phyloP scores from a whole-genome alignment of 2,113 vertebrate species.

The Neotoma lepida region DNA sequence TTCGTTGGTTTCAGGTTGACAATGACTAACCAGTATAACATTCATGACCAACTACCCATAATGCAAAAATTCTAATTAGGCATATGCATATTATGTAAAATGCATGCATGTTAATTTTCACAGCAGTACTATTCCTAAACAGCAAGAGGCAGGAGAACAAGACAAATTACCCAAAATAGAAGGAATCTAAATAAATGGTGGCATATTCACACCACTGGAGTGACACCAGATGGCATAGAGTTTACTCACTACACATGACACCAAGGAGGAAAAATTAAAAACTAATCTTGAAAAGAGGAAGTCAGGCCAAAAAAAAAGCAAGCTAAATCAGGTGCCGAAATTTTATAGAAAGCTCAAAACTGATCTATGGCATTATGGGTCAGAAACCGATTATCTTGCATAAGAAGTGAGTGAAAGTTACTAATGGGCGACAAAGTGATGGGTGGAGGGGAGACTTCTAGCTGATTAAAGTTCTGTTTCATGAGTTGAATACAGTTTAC shows the following conservation, averaged over 20 bases:
- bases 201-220: neutral
- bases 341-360: slow-evolving; percentile 11
- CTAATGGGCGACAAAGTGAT: neutral
- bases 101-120: neutral
- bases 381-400: neutral
- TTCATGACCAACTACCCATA: neutral
- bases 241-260: neutral
- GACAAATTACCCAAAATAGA: neutral
- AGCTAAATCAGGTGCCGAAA: neutral
- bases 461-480: neutral
- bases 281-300: neutral
- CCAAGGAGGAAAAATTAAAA: neutral
- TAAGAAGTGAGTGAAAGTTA: neutral
- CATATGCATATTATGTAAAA: neutral
- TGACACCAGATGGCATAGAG: neutral
- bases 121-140: neutral
- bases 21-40: neutral
- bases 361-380: neutral
- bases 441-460: neutral
- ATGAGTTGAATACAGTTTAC: neutral
- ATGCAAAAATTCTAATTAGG: neutral
- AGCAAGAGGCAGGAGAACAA: neutral
- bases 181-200: neutral
- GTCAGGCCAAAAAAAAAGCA: neutral
- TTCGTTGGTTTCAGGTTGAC: neutral